These are phyloP conservation scores for Pampusana beccarii DNA, from an alignment of 2,113 vertebrate species.

Conservation along the genomic window DNA sequence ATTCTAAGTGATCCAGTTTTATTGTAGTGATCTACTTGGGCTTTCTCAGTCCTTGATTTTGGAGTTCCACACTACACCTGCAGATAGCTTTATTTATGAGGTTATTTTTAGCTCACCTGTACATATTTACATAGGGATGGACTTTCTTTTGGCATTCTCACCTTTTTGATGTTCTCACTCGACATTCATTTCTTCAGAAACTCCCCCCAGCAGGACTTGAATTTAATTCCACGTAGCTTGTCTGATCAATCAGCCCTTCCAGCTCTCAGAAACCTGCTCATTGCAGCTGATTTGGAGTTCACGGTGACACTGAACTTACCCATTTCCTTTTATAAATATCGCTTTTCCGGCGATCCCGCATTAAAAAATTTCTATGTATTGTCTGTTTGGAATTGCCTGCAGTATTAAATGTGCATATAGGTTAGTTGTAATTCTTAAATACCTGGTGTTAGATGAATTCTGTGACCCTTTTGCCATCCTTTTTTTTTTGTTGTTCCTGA, in stretches of 20 bases:
- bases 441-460: rapidly evolving
- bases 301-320: not conserved
- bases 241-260: not conserved
- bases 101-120: not conserved
- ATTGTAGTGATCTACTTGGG: not conserved
- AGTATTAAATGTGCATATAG: not conserved
- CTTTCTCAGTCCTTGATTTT: not conserved
- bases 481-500: not conserved
- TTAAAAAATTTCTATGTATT: not conserved
- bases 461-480: not conserved
- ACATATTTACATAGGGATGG: rapidly evolving
- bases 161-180: not conserved
- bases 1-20: not conserved
- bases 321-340: not conserved
- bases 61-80: not conserved
- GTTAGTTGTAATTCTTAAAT: not conserved
- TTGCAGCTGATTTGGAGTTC: not conserved
- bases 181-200: not conserved
- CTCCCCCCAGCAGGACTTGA: not conserved
- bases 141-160: not conserved
- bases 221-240: not conserved
- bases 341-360: not conserved
- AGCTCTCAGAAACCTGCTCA: not conserved
- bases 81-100: not conserved
- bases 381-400: not conserved